Conservation (phyloP, 1,140 invertebrate species). For the Thaumatotibia leucotreta region DNA sequence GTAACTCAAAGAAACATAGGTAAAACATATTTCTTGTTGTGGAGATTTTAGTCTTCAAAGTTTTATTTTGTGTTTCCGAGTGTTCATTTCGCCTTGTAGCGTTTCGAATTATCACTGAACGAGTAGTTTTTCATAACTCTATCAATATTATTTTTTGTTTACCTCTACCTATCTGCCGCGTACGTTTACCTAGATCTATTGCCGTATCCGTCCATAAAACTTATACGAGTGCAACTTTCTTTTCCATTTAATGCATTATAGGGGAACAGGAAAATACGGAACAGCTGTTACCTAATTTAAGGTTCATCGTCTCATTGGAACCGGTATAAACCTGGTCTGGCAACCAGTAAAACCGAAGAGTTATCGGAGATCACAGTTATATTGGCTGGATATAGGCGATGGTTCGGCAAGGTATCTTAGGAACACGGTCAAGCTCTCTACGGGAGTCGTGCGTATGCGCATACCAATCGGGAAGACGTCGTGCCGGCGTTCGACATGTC, state of each 20-base stretch:
- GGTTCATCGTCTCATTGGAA: not conserved
- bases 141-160: too few relatives aligned
- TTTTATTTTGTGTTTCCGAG: too few relatives aligned
- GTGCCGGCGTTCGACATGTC: not conserved
- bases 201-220: not conserved
- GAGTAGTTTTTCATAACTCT: too few relatives aligned
- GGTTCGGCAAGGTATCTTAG: not conserved
- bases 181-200: not conserved
- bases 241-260: slow-evolving; percentile 13
- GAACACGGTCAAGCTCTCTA: not conserved
- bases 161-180: too few relatives aligned
- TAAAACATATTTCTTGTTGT: too few relatives aligned
- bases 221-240: slow-evolving; percentile 16
- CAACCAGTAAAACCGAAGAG: not conserved
- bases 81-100: too few relatives aligned
- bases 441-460: slow-evolving; percentile 34
- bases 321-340: not conserved
- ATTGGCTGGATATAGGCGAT: not conserved
- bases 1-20: too few relatives aligned
- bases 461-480: slow-evolving; percentile 43
- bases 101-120: too few relatives aligned
- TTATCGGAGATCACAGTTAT: not conserved
- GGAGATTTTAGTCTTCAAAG: too few relatives aligned
- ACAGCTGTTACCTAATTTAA: slow-evolving; percentile 42
- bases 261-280: slow-evolving; percentile 58